Conservation (phyloP, 2,888 invertebrate species). For the Phaonia tiefii region DNA sequence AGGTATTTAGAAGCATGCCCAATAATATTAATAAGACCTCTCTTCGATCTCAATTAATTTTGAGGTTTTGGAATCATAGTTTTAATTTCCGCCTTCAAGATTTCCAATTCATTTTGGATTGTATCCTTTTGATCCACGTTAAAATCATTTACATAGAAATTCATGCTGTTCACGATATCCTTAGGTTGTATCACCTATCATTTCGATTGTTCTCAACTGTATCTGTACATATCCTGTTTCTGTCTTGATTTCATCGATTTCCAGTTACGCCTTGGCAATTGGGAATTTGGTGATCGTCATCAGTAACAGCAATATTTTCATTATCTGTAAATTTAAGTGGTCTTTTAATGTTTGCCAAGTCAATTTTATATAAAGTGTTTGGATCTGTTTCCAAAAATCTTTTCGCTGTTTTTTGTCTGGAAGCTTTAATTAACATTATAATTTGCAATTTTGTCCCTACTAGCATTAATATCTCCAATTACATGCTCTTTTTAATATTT, state of each 20-base stretch:
- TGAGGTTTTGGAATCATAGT: background rate
- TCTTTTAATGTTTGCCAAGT: conserved; percentile 34
- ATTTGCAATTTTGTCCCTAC: no score
- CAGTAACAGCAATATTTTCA: background rate
- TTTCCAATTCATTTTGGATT: conserved; percentile 40
- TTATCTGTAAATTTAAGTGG: conserved; percentile 33
- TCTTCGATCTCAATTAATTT: background rate
- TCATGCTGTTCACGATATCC: no score
- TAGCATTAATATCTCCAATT: no score
- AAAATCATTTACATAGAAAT: conserved; percentile 47
- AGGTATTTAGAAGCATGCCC: conserved; percentile 20
- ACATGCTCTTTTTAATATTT: no score
- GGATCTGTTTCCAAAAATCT: conserved; percentile 12
- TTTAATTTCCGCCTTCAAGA: background rate
- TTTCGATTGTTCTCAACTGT: conserved; percentile 14
- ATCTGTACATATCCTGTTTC: conserved; percentile 27
- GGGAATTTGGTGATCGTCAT: background rate
- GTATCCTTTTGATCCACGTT: conserved; percentile 45
- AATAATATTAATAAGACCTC: background rate
- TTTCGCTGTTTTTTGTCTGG: conserved; percentile 32
- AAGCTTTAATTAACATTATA: no score
- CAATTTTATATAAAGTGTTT: conserved; percentile 35
- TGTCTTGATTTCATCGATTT: conserved; percentile 35
- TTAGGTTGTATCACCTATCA: conserved; percentile 26
- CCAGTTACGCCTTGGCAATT: background rate